A percentile compares a stretch with the other conserved stretches of the same genome.
phyloP scores from a whole-genome alignment of 35 echinoderm and acorn worm genomes.

The Apostichopus californicus region DNA sequence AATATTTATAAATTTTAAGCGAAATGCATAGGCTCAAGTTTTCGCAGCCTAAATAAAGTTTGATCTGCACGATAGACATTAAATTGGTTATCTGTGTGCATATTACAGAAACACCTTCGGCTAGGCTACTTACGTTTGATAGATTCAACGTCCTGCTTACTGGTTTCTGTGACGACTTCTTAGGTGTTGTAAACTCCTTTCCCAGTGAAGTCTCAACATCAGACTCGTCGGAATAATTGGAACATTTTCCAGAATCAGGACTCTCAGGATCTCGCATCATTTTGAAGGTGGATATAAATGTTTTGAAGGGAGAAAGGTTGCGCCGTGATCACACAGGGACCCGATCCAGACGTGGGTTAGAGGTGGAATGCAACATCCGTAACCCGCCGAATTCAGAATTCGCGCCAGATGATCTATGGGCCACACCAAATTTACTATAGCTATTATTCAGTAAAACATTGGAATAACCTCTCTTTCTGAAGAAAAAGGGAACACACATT shows the following conservation, averaged over 20 bases:
- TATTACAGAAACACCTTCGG: too few relatives aligned
- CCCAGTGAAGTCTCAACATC: conserved; percentile 47
- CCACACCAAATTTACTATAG: too few relatives aligned
- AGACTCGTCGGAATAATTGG: conserved; percentile 57
- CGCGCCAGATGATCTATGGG: background rate
- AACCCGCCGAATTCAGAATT: background rate
- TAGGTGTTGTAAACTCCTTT: conserved; percentile 54
- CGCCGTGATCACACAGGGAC: background rate
- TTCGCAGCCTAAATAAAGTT: too few relatives aligned
- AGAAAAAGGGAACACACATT: too few relatives aligned
- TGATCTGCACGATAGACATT: too few relatives aligned
- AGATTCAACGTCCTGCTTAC: conserved; percentile 65
- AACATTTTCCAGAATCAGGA: conserved; percentile 78
- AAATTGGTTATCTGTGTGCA: too few relatives aligned
- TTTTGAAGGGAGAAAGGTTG: background rate
- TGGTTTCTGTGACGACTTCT: conserved; percentile 61
- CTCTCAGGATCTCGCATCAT: conserved; percentile 58
- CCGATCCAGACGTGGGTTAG: background rate
- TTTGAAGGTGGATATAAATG: conserved; percentile 13
- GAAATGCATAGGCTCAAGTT: too few relatives aligned
- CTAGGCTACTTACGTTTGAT: conserved; percentile 16
- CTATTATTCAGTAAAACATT: too few relatives aligned
- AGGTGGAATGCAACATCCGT: background rate
- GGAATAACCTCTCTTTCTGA: too few relatives aligned
- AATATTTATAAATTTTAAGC: too few relatives aligned